Evolutionary conservation across 1,140 invertebrate species (phyloP).

Genomic region (Agrypnia vestita): DNA sequence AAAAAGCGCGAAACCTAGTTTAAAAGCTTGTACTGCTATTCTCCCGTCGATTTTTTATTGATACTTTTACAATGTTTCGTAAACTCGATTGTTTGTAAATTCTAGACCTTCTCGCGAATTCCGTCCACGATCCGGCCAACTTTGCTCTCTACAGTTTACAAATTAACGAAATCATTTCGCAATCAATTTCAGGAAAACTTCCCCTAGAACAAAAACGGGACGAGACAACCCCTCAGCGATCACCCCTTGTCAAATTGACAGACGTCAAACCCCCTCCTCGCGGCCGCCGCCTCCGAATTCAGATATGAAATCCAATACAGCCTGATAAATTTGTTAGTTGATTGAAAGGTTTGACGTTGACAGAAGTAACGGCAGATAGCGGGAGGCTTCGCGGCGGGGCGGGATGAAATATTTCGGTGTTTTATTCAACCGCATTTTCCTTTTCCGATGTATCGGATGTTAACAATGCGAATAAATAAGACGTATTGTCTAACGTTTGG

Average conservation of each 20-base stretch:
- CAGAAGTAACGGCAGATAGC: background rate
- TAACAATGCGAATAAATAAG: too few species aligned
- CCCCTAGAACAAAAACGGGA: conserved; percentile 11
- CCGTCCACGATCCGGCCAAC: too few species aligned
- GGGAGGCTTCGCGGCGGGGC: background rate
- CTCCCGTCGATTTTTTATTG: too few species aligned
- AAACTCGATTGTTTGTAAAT: too few species aligned
- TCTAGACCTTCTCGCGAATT: too few species aligned
- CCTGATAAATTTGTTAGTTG: conserved; percentile 9
- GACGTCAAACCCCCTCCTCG: conserved; percentile 9
- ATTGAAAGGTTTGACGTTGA: conserved; percentile 4
- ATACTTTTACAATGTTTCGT: too few species aligned
- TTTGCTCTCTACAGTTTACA: background rate
- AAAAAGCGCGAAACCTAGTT: too few species aligned
- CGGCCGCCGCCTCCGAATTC: background rate
- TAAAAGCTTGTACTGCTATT: too few species aligned
- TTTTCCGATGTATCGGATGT: too few species aligned
- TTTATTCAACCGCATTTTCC: too few species aligned
- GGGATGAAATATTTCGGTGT: too few species aligned
- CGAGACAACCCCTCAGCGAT: background rate
- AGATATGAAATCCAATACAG: conserved; percentile 29
- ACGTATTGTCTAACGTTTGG: too few species aligned
- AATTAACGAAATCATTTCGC: conserved; percentile 9
- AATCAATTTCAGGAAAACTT: background rate
- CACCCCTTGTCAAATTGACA: conserved; percentile 29